phyloP scores from a whole-genome alignment of 53 echinoderm and acorn worm genomes.

The Holothuria scabra region DNA sequence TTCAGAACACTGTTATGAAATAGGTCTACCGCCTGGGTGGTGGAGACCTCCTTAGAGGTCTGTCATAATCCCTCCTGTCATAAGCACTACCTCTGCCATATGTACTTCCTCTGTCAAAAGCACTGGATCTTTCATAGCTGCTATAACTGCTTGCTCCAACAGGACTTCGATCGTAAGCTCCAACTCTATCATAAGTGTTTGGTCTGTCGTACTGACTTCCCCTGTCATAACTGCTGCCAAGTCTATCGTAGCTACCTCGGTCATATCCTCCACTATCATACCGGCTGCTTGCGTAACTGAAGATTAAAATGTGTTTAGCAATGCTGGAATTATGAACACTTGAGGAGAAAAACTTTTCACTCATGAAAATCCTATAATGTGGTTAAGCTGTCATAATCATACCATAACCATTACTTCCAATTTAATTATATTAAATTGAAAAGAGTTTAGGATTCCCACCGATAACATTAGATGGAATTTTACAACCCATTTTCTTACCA shows the following conservation, averaged over 20 bases:
- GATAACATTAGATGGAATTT: too few species aligned
- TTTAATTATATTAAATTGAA: too few species aligned
- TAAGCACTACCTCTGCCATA: constrained; percentile 14
- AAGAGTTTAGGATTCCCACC: too few species aligned
- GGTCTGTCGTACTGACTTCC: constrained; percentile 14
- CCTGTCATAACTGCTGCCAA: constrained; percentile 18
- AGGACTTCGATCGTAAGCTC: constrained; percentile 12
- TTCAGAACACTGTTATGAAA: background rate
- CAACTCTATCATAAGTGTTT: constrained; percentile 18
- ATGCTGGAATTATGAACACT: too few species aligned
- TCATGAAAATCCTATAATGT: too few species aligned
- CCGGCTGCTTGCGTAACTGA: constrained; percentile 32
- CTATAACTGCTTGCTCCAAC: constrained; percentile 5
- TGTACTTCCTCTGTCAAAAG: constrained; percentile 12
- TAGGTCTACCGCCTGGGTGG: constrained; percentile 41
- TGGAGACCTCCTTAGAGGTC: constrained; percentile 32
- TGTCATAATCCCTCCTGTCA: constrained; percentile 29
- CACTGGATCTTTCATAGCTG: constrained; percentile 41
- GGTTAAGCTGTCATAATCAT: too few species aligned
- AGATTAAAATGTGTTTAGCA: background rate
- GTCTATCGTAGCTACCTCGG: constrained; percentile 10
- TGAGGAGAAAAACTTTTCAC: too few species aligned
- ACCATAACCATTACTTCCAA: too few species aligned
- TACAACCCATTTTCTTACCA: too few species aligned
- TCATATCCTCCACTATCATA: constrained; percentile 26